Percentiles rank a stretch among this genome's conserved stretches.
These are phyloP conservation scores for Brassicogethes aeneus DNA, from an alignment of 2,888 invertebrate species.

Conservation along the genomic window DNA sequence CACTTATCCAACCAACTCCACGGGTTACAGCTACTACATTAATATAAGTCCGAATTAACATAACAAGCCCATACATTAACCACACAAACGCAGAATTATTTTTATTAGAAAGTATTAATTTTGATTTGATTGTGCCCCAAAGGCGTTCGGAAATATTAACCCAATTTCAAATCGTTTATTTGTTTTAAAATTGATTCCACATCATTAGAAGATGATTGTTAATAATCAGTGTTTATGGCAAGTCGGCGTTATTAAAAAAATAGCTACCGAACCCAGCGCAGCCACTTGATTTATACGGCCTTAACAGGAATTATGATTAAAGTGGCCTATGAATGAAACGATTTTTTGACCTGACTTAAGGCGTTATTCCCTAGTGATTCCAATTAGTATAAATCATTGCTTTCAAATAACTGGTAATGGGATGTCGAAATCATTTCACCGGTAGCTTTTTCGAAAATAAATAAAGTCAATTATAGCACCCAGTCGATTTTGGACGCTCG, in stretches of 20 bases:
- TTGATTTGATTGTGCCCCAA: no score
- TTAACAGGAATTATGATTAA: constrained; percentile 1
- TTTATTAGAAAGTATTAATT: no score
- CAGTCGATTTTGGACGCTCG: neutral
- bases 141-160: neutral
- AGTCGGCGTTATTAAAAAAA: neutral
- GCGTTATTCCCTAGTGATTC: constrained; percentile 14
- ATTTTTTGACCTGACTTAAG: constrained; percentile 2
- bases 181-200: neutral
- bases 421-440: neutral
- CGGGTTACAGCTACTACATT: no score
- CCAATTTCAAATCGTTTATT: neutral
- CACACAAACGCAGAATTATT: no score
- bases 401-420: constrained; percentile 1
- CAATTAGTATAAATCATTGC: constrained; percentile 33
- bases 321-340: constrained; percentile 11
- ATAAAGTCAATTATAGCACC: neutral
- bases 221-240: neutral
- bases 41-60: no score
- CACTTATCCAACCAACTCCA: no score
- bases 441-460: constrained; percentile 1
- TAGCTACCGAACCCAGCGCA: neutral
- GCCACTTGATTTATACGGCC: neutral
- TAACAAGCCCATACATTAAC: no score
- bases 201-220: neutral